Evolutionary conservation across 2,797 vertebrate species (phyloP), one percentile per base, ranked within the genome.

Genomic region (Moxostoma hubbsi): DNA sequence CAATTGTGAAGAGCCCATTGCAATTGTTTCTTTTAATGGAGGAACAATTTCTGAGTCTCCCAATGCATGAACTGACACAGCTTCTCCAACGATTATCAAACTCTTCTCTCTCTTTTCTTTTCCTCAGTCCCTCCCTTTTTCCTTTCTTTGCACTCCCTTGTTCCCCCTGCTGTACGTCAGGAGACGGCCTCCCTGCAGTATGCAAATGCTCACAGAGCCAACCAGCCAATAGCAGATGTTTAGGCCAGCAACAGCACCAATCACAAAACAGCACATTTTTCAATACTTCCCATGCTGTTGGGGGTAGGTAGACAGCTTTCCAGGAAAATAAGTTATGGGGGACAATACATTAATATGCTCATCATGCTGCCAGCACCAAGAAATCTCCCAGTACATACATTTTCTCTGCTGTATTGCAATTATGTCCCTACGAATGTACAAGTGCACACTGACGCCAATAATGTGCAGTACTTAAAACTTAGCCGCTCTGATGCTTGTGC

Each of bases 91-190:
- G 70, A 83, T 82, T 81, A 82, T 79, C 77, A 87, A 87, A 86
- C 85, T 84, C 83, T 84, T 77, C 51, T 71, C 24, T 73, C 64
- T 85, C 71, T 84, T 49, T 84, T 79, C 79, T 85, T 85, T 84
- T 81, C 70, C 71, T 75, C 81, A 66, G 80, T 86, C 83, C 83
- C 83, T 85, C 85, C 81, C 82, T 86, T 84, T 77, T 84, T 73
- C 71, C 72, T 70, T 82, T 77, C 75, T 78, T 73, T 75, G 77
- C 71, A 75, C 81, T 84, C 82, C 76, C 71, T 84, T 82, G 83
- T 84, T 86, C 82, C 86, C 84, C 78, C 79, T 81, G 77, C 82
- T 62, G 81, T 82, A 79, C 78, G 85, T 79, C 80, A 83, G 65
- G 83, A 85, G 57, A 74, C 79, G 66, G 81, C 81, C 83, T 83